A percentile compares a stretch with the other conserved stretches of the same genome.
Evolutionary conservation across 2,113 vertebrate genomes (phyloP).

Genomic region (Ceyx cyanopectus): DNA sequence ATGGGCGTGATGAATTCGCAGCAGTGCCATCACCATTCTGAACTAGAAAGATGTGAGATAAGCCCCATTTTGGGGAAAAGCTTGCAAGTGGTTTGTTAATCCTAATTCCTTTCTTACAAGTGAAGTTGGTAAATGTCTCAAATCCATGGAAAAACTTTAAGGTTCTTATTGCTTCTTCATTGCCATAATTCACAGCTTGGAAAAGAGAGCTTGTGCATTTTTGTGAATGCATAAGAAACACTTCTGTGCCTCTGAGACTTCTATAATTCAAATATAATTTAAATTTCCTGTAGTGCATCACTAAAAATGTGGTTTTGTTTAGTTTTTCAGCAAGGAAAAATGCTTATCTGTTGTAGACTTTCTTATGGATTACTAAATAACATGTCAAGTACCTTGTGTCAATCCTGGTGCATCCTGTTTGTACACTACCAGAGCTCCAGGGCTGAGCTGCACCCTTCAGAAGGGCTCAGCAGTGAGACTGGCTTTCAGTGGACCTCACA

Average conservation of each 20-base stretch:
- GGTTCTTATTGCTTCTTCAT: neutral
- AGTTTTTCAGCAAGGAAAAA: neutral
- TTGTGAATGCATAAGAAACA: neutral
- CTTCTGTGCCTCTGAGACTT: neutral
- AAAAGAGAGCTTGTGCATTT: neutral
- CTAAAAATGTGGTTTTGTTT: neutral
- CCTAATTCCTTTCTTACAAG: neutral
- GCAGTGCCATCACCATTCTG: neutral
- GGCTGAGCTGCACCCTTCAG: neutral
- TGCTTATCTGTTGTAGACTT: neutral
- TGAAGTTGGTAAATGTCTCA: neutral
- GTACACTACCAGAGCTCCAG: neutral
- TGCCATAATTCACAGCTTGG: neutral
- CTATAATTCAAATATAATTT: neutral
- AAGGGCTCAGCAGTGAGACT: neutral
- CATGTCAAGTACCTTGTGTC: neutral
- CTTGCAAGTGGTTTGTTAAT: neutral
- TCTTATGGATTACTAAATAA: neutral
- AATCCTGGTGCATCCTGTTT: neutral
- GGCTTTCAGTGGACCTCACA: neutral
- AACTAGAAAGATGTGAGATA: rapidly evolving
- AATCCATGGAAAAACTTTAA: neutral
- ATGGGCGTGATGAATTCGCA: neutral
- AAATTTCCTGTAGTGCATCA: neutral
- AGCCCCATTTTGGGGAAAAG: neutral